Base-by-base conservation (phyloP, 1,140 invertebrate genomes). In the Aricia agestis region DNA sequence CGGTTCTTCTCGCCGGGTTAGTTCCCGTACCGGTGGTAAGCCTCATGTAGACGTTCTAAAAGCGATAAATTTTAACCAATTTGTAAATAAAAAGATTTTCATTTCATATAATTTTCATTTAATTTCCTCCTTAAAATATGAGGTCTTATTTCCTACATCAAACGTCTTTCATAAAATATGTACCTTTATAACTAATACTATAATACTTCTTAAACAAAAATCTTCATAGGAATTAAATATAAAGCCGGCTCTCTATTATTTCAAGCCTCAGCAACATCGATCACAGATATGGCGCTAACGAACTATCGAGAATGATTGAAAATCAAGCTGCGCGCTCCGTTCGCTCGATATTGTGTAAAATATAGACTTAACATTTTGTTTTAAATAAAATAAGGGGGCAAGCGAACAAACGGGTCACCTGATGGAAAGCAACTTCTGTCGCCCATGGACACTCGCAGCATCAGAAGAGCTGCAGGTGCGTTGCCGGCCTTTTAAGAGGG, bases 241-340 rank as follows among this genome's bases (percentile, higher is more conserved):
- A 61, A 19, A 61, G 59, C 59, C 18, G 59, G 59, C 59, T 61
- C 59, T 61, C 59, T 63, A 63, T 63, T 63, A 63, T 63, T 63
- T 63, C 59, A 63, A 63, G 59, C 59, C 59, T 63, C 59, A 11
- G 59, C 19, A 63, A 63, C 59, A 63, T 63, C 59, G 59, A 63
- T 63, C 59, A 63, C 59, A 63, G 59, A 73, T 73, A 42, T 36
- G 72, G 65, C 68, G 57, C 69, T 65, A 73, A 61, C 63, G 72
- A 57, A 57, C 59, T 73, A 70, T 67, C 72, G 59, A 63, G 19
- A 19, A 63, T 63, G 59, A 63, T 63, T 63, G 59, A 63, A 63
- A 63, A 63, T 63, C 59, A 63, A 63, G 59, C 59, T 63, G 19
- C 59, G 19, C 59, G 19, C 59, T 63, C 59, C 18, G 19, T 7